Conservation (phyloP, 1,140 invertebrate species). For the Achroia grisella region DNA sequence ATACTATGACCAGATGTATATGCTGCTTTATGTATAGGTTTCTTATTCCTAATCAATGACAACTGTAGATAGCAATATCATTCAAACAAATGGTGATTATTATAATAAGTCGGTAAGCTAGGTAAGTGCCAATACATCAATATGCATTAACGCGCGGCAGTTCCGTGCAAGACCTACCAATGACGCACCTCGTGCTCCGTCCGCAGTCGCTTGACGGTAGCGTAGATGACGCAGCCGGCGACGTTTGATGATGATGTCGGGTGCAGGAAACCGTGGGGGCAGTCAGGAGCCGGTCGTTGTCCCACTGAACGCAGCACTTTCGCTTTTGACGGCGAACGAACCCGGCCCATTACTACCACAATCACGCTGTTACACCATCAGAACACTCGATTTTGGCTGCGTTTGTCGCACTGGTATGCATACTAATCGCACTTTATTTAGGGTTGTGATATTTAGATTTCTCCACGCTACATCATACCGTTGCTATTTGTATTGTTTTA, state of each 20-base stretch:
- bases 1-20: no score
- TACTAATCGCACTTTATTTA: conserved; percentile 54
- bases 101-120: no score
- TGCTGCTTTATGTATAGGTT: no score
- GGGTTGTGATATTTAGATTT: conserved; percentile 60
- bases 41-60: no score
- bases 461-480: conserved; percentile 34
- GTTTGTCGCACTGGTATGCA: conserved; percentile 53
- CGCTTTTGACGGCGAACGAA: conserved; percentile 71
- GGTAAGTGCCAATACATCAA: no score
- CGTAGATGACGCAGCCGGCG: conserved; percentile 14
- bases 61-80: no score
- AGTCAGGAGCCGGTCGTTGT: conserved; percentile 66
- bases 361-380: conserved; percentile 66
- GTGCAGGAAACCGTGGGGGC: conserved; percentile 43
- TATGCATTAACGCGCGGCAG: no score
- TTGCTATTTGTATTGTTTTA: conserved; percentile 13
- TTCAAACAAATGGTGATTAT: no score
- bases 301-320: conserved; percentile 69
- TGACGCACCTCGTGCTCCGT: neutral
- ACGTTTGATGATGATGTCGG: conserved; percentile 34
- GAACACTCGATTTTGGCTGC: conserved; percentile 55
- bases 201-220: neutral
- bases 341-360: conserved; percentile 64
- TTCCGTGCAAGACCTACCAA: no score